Evolutionary conservation across 2,113 vertebrate species (phyloP).

Genomic region (Dasypus novemcinctus): DNA sequence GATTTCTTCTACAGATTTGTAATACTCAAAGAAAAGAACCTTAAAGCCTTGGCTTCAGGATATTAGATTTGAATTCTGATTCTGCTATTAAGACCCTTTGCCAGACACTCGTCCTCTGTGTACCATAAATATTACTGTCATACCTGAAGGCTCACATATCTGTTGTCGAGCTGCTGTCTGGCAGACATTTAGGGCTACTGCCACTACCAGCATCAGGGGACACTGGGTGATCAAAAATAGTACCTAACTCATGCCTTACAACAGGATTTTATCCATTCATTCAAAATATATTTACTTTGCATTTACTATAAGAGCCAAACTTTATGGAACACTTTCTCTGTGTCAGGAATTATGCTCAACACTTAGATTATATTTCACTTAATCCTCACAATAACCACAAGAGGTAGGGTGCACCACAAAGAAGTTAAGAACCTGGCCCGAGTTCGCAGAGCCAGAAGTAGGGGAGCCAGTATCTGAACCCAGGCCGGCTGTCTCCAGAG

Average conservation of each 20-base stretch:
- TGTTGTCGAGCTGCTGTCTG: background rate
- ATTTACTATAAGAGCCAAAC: background rate
- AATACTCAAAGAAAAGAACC: background rate
- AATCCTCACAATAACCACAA: background rate
- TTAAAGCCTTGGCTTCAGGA: background rate
- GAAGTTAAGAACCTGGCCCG: background rate
- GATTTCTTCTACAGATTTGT: background rate
- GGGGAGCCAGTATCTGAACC: accelerated
- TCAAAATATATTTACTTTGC: background rate
- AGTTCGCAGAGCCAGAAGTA: background rate
- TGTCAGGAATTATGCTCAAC: background rate
- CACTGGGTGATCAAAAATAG: background rate
- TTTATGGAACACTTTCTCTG: background rate
- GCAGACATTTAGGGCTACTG: background rate
- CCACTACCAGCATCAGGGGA: background rate
- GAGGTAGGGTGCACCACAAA: background rate
- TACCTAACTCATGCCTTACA: background rate
- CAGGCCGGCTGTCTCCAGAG: background rate
- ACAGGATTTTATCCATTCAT: background rate
- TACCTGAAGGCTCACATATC: background rate
- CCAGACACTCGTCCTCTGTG: background rate
- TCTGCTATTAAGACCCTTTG: background rate
- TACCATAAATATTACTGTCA: background rate
- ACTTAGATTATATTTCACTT: background rate
- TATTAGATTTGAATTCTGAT: background rate